Evolutionary conservation across 53 echinoderm and acorn worm species (phyloP).

Genomic region (Temnopleurus reevesii): DNA sequence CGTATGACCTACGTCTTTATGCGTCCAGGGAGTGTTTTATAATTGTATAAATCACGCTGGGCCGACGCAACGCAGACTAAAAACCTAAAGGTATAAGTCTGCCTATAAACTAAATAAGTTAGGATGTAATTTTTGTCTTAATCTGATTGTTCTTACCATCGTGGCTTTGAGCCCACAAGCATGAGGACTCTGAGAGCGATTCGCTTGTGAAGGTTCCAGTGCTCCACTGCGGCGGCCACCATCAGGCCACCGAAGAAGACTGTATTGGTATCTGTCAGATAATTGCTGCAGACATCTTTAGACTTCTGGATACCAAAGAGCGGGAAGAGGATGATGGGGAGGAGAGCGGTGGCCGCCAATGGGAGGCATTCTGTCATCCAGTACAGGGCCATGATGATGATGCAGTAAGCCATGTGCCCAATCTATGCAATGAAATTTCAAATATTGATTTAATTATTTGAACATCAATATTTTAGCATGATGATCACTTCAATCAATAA

Average conservation of each 20-base stretch:
- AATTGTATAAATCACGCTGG: too few species aligned
- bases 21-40: too few species aligned
- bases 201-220: constrained; percentile 86
- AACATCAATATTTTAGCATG: too few species aligned
- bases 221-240: constrained; percentile 86
- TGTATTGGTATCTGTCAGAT: constrained; percentile 84
- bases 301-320: constrained; percentile 82
- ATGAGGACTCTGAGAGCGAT: constrained; percentile 84
- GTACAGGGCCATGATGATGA: constrained; percentile 88
- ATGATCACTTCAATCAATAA: too few species aligned
- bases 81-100: too few species aligned
- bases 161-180: constrained; percentile 79
- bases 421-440: too few species aligned
- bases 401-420: constrained; percentile 69
- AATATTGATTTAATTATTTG: too few species aligned
- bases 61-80: too few species aligned
- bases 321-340: constrained; percentile 94
- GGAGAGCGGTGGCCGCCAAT: constrained; percentile 84
- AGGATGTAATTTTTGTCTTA: too few species aligned
- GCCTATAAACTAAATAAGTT: too few species aligned
- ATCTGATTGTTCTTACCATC: too few species aligned
- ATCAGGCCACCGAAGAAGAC: constrained; percentile 88
- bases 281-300: constrained; percentile 75
- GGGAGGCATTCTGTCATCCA: constrained; percentile 91
- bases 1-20: too few species aligned